These are phyloP conservation scores for Cerastis rubricosa DNA, from an alignment of 2,888 invertebrate species.

Conservation along the genomic window DNA sequence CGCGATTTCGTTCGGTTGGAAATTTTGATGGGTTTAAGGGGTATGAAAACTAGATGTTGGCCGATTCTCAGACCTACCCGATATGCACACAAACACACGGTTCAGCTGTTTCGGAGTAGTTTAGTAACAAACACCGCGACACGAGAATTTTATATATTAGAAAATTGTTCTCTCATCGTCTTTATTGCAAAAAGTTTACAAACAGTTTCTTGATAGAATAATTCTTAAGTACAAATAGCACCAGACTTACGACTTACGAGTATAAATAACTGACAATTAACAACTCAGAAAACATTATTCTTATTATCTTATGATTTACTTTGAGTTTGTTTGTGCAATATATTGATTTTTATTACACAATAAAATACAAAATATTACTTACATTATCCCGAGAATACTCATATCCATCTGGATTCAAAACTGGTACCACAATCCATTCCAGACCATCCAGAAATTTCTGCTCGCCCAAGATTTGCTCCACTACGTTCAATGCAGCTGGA, in stretches of 20 bases:
- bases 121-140: too few relatives aligned
- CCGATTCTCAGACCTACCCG: too few relatives aligned
- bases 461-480: slow-evolving; percentile 91
- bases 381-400: slow-evolving; percentile 91
- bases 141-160: too few relatives aligned
- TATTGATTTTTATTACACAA: neutral
- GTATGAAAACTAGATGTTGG: too few relatives aligned
- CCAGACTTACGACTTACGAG: neutral
- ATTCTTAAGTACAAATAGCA: neutral
- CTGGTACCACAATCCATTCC: slow-evolving; percentile 93
- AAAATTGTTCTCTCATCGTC: neutral
- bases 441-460: slow-evolving; percentile 86
- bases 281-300: neutral
- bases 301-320: neutral
- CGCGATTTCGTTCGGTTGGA: too few relatives aligned
- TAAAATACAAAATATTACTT: slow-evolving; percentile 69
- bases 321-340: neutral
- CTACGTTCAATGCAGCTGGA: slow-evolving; percentile 91
- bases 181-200: neutral
- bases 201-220: neutral
- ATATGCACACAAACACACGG: too few relatives aligned
- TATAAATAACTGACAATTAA: neutral
- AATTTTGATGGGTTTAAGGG: too few relatives aligned
- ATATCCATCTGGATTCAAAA: slow-evolving; percentile 94
- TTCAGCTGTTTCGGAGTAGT: too few relatives aligned